Evolutionary conservation across 1,140 invertebrate genomes (phyloP), one percentile per base, ranked within the genome.

Genomic region (Dendroctonus ponderosae): DNA sequence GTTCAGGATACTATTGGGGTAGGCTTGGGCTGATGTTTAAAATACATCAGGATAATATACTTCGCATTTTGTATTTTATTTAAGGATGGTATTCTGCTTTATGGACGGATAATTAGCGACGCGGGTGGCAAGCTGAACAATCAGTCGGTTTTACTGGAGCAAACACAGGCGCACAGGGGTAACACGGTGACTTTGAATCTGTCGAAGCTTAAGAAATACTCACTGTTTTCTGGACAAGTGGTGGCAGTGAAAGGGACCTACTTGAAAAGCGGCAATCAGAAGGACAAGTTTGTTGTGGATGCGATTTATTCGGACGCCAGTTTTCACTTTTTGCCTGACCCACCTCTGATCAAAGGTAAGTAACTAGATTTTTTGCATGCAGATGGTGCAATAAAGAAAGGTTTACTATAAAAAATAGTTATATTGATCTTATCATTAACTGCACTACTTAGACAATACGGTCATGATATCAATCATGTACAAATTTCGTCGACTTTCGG

Each of bases 161-260:
- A 89, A 4, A 85, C 85, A 0, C 80, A 82, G 11, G 78, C 80
- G 14, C 75, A 81, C 7, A 65, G 80, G 7, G 81, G 79, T 56
- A 78, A 79, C 46, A 76, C 75, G 7, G 79, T 87, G 3, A 72
- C 77, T 7, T 69, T 91, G 7, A 86, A 90, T 75, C 79, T 91
- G 5, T 82, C 78, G 38, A 83, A 85, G 59, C 70, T 91, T 7
- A 82, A 85, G 41, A 84, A 88, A 48, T 93, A 87, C 72, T 88
- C 89, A 0, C 75, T 96, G 8, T 95, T 93, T 76, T 90, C 93
- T 5, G 93, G 93, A 0, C 92, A 96, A 83, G 85, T 94, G 15
- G 84, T 93, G 7, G 86, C 88, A 2, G 82, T 91, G 41, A 82
- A 86, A 49, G 92, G 91, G 0, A 80, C 83, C 3, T 59, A 40